phyloP scores from a whole-genome alignment of 2,888 invertebrate genomes.

The Acanthoscelides obtectus region DNA sequence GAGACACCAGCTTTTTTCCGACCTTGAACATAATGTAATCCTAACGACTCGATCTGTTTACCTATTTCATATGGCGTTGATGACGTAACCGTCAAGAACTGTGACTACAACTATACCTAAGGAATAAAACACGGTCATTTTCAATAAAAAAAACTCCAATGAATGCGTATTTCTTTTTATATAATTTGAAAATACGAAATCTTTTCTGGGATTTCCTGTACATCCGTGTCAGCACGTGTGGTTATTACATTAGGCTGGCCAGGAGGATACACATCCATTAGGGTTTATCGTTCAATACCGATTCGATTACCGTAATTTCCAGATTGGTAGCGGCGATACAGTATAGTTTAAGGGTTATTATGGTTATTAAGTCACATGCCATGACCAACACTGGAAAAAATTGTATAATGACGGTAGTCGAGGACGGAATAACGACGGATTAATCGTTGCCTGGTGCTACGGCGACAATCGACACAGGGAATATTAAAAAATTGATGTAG shows the following conservation, averaged over 20 bases:
- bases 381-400: neutral
- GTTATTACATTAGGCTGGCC: neutral
- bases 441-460: neutral
- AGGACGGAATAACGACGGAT: neutral
- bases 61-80: too few species aligned
- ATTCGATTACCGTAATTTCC: neutral
- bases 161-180: too few species aligned
- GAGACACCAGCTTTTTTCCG: too few species aligned
- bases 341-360: neutral
- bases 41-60: too few species aligned
- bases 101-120: too few species aligned
- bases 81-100: too few species aligned
- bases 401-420: neutral
- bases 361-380: neutral
- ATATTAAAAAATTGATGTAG: neutral
- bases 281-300: neutral
- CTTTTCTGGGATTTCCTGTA: too few species aligned
- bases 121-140: too few species aligned
- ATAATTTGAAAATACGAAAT: too few species aligned
- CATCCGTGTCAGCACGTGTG: neutral
- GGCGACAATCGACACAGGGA: neutral
- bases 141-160: too few species aligned
- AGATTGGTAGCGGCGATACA: neutral
- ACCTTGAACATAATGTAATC: too few species aligned
- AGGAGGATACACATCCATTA: neutral